Conservation (phyloP, 2,888 invertebrate species). For the Antitype chi region DNA sequence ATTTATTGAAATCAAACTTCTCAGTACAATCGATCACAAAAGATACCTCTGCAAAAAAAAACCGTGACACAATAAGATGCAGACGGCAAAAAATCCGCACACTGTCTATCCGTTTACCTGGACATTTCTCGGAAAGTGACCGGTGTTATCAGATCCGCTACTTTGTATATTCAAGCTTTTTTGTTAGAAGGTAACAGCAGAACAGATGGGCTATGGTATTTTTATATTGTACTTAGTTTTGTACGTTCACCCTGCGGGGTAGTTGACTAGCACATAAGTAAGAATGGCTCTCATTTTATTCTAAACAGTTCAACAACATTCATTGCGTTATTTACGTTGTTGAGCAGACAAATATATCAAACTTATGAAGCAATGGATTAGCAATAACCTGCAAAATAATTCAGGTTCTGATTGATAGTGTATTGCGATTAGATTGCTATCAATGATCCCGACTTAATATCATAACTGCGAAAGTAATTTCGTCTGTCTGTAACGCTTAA, state of each 20-base stretch:
- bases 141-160: conserved; percentile 38
- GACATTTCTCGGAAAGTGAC: conserved; percentile 43
- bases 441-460: too few species aligned
- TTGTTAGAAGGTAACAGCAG: conserved; percentile 10
- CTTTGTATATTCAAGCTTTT: conserved; percentile 44
- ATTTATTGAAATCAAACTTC: conserved; percentile 20
- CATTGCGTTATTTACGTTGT: too few species aligned
- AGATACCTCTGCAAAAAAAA: conserved; percentile 24
- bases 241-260: background rate
- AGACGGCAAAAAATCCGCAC: conserved; percentile 43
- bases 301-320: too few species aligned
- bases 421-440: too few species aligned
- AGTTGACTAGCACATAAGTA: too few species aligned
- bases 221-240: background rate
- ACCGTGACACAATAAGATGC: conserved; percentile 11
- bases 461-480: too few species aligned
- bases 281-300: too few species aligned
- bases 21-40: conserved; percentile 31
- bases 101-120: conserved; percentile 47
- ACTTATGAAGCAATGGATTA: too few species aligned
- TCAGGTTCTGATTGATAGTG: too few species aligned
- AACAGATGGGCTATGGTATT: background rate
- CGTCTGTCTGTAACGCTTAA: too few species aligned
- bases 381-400: too few species aligned
- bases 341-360: too few species aligned